Conservation (phyloP, 1,140 invertebrate genomes). For the Calephelis virginiensis region DNA sequence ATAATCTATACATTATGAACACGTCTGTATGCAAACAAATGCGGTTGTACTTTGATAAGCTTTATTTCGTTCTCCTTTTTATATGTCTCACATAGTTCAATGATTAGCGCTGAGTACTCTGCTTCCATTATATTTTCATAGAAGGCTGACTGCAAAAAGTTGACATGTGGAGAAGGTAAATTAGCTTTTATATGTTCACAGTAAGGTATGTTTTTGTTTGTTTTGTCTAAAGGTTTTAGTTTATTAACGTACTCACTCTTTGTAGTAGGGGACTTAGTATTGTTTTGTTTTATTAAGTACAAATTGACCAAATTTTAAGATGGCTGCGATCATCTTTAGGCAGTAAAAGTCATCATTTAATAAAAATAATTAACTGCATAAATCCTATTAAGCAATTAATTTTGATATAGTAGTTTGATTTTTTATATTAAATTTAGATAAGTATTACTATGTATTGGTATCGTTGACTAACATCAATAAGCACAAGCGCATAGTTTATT, state of each 20-base stretch:
- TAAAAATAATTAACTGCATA: too few relatives aligned
- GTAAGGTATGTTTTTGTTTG: slow-evolving; percentile 34
- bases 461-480: too few relatives aligned
- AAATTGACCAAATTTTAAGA: not conserved
- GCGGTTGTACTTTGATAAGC: slow-evolving; percentile 64
- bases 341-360: too few relatives aligned
- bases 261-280: slow-evolving; percentile 35
- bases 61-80: slow-evolving; percentile 55
- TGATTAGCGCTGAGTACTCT: slow-evolving; percentile 56
- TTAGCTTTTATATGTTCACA: slow-evolving; percentile 22
- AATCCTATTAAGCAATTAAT: too few relatives aligned
- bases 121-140: slow-evolving; percentile 75
- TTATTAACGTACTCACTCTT: slow-evolving; percentile 62
- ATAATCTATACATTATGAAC: slow-evolving; percentile 51
- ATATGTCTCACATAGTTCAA: slow-evolving; percentile 67
- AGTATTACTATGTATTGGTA: too few relatives aligned
- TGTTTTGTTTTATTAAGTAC: not conserved
- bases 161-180: slow-evolving; percentile 22
- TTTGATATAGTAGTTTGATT: too few relatives aligned
- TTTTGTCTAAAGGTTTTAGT: slow-evolving; percentile 35
- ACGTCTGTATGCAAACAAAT: slow-evolving; percentile 51
- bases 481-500: too few relatives aligned
- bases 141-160: slow-evolving; percentile 67
- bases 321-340: not conserved
- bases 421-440: too few relatives aligned